A percentile compares a stretch with the other conserved stretches of the same genome.
These are phyloP conservation scores for Toxonevra muliebris DNA, from an alignment of 2,888 invertebrate species.

Conservation along the genomic window DNA sequence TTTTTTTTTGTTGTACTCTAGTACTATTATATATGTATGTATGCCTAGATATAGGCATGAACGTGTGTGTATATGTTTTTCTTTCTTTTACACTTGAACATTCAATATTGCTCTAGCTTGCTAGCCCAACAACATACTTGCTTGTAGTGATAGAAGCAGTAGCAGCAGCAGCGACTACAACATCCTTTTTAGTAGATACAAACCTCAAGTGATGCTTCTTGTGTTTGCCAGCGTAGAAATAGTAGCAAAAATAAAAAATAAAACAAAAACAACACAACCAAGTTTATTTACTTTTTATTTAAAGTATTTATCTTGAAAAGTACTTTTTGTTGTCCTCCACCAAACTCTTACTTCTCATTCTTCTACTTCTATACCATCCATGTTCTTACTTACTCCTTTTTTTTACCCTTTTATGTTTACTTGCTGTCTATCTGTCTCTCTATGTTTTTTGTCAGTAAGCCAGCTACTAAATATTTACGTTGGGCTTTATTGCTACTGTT, in stretches of 20 bases:
- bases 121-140: no score
- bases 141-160: not conserved
- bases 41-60: not conserved
- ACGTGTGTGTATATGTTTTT: no score
- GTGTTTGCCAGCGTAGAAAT: not conserved
- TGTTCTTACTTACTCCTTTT: no score
- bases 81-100: no score
- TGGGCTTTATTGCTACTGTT: conserved; percentile 30
- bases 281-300: conserved; percentile 36
- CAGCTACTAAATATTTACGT: conserved; percentile 36
- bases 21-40: no score
- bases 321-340: conserved; percentile 5
- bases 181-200: not conserved
- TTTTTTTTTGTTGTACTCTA: no score
- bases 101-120: no score
- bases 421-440: no score
- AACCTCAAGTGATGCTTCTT: conserved; percentile 11
- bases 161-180: not conserved
- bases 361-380: conserved; percentile 1
- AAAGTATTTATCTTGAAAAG: conserved; percentile 41
- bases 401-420: no score
- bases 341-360: not conserved
- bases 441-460: not conserved
- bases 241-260: not conserved
- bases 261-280: not conserved